Evolutionary conservation across 2,113 vertebrate genomes (phyloP).

Genomic region (Apaloderma vittatum): DNA sequence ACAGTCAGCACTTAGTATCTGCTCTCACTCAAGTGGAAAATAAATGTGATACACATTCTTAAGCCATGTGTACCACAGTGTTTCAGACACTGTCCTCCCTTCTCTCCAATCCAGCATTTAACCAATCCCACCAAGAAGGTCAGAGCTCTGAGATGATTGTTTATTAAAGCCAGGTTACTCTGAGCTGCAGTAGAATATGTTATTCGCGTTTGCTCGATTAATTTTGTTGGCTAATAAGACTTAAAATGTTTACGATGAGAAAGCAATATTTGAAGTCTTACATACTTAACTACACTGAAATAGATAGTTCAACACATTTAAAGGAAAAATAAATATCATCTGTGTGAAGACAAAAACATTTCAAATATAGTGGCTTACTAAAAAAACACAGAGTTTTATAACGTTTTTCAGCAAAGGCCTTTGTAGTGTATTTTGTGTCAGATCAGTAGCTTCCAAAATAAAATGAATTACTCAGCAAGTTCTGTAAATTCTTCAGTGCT

Average conservation of each 20-base stretch:
- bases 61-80: neutral
- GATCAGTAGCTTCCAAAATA: neutral
- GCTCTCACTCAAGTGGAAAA: neutral
- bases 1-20: neutral
- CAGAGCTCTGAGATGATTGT: neutral
- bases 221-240: neutral
- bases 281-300: neutral
- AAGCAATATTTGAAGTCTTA: neutral
- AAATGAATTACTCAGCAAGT: neutral
- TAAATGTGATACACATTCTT: neutral
- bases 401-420: neutral
- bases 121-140: neutral
- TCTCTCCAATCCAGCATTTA: neutral
- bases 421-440: neutral
- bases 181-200: neutral
- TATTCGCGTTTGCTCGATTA: neutral
- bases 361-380: neutral
- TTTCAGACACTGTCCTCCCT: neutral
- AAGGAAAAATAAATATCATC: neutral
- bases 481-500: neutral
- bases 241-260: neutral
- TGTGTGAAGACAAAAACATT: neutral
- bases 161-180: neutral
- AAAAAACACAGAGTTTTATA: neutral
- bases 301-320: neutral